Base-by-base conservation (phyloP, 2,888 invertebrate species). In the Cheilosia vulpina region DNA sequence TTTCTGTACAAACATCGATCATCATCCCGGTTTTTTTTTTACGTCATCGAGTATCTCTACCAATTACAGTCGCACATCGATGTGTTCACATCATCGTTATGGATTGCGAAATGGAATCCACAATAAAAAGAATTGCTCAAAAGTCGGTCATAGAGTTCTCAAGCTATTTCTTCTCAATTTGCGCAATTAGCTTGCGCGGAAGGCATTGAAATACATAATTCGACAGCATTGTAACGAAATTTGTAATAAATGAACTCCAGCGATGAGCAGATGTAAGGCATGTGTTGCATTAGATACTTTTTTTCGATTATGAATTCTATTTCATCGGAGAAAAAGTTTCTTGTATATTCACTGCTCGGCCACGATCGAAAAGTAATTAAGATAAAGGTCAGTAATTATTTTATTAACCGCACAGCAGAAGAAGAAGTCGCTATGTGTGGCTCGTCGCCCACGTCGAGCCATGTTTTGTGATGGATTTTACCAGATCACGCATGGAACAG, bases 311-410 rank as follows among this genome's bases (percentile, higher is more conserved):
- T 52, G 52, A 6, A 24, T 63, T 50, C 21, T n/a, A 15, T 17
- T 47, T 34, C 27, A 17, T 34, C 43, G 9, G 11, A 38, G 63
- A 58, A 79, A 65, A 52, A 69, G 68, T 78, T 83, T 62, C 78
- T 69, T 45, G 0, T 31, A 9, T 31, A 57, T 45, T 78, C 45
- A 62, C 43, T 75, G 27, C 75, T 52, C 21, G 58, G 41, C 24
- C 15, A 34, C 17, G 60, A 52, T 82, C 17, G 73, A 38, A 24
- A 34, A 72, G 75, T 75, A 84, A 84, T 84, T 84, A 84, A 68
- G 83, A 84, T 84, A 84, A 84, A 84, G 83, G 83, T 84, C 79
- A 65, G 83, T 60, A 79, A 79, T 79, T 79, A 84, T 58, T 47
- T 50, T 65, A 57, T 53, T 27, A 68, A 53, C 52, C 63, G 43